Evolutionary conservation across 2,113 vertebrate genomes (phyloP).

Genomic region (Dasyornis broadbenti): DNA sequence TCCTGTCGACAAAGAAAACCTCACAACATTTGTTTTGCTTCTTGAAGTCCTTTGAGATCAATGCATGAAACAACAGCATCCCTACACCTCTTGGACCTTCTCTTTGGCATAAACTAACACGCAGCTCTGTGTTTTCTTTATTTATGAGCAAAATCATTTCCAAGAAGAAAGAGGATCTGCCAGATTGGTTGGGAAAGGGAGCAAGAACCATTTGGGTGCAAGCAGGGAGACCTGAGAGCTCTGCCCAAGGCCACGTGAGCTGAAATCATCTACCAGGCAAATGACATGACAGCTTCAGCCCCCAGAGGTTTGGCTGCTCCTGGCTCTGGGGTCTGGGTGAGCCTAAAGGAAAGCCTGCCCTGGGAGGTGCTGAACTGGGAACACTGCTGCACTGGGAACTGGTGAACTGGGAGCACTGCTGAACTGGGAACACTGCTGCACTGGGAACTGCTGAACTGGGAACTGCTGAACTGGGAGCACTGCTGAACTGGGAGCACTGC

Average conservation of each 20-base stretch:
- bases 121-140: neutral
- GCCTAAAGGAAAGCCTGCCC: neutral
- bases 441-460: neutral
- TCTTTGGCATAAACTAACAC: neutral
- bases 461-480: rapidly evolving
- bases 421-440: neutral
- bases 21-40: neutral
- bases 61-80: neutral
- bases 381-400: neutral
- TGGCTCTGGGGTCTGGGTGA: neutral
- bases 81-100: neutral
- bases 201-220: neutral
- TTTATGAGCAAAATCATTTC: neutral
- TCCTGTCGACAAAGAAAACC: neutral
- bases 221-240: neutral
- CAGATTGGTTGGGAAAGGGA: neutral
- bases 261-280: neutral
- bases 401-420: rapidly evolving
- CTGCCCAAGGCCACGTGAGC: neutral
- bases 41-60: neutral
- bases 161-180: neutral
- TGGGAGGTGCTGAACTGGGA: neutral
- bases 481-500: rapidly evolving
- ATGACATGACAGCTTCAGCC: neutral
- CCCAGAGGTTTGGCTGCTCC: neutral